Conservation (phyloP, 1,140 invertebrate genomes). For the Pseudachorutes palmiensis region DNA sequence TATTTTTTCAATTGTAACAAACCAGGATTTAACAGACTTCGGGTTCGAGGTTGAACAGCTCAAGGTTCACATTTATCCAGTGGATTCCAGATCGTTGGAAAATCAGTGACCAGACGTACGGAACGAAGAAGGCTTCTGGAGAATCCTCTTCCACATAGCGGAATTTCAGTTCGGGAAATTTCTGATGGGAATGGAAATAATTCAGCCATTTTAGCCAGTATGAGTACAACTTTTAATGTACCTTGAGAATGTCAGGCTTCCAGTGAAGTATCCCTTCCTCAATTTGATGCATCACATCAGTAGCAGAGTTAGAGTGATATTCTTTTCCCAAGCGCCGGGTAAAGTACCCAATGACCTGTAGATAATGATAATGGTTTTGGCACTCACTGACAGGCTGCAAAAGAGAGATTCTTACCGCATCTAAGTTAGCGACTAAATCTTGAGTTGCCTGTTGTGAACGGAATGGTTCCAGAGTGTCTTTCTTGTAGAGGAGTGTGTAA, state of each 20-base stretch:
- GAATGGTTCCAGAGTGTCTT: constrained; percentile 79
- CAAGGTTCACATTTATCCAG: constrained; percentile 53
- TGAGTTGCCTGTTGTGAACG: constrained; percentile 81
- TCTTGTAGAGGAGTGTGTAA: constrained; percentile 91
- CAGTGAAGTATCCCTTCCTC: constrained; percentile 59
- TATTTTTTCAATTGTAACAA: too few relatives aligned
- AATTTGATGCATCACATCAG: constrained; percentile 75
- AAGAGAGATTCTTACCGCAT: constrained; percentile 69
- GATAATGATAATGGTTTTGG: background rate
- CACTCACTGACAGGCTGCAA: background rate
- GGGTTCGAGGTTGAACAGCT: constrained; percentile 42
- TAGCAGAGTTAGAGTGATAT: constrained; percentile 59
- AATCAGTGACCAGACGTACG: constrained; percentile 94
- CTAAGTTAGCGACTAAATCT: constrained; percentile 93
- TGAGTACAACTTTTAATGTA: too few relatives aligned
- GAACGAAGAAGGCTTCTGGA: constrained; percentile 98
- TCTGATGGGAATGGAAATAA: constrained; percentile 51
- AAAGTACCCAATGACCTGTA: constrained; percentile 78
- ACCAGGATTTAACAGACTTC: too few relatives aligned
- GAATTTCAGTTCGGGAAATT: constrained; percentile 97
- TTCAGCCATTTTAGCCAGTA: too few relatives aligned
- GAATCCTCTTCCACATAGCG: constrained; percentile 98
- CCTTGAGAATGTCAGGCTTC: constrained; percentile 77
- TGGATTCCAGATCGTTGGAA: constrained; percentile 68
- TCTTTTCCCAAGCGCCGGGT: constrained; percentile 60